Evolutionary conservation across 2,797 vertebrate genomes (phyloP).

Genomic region (Melanotaenia boesemani): DNA sequence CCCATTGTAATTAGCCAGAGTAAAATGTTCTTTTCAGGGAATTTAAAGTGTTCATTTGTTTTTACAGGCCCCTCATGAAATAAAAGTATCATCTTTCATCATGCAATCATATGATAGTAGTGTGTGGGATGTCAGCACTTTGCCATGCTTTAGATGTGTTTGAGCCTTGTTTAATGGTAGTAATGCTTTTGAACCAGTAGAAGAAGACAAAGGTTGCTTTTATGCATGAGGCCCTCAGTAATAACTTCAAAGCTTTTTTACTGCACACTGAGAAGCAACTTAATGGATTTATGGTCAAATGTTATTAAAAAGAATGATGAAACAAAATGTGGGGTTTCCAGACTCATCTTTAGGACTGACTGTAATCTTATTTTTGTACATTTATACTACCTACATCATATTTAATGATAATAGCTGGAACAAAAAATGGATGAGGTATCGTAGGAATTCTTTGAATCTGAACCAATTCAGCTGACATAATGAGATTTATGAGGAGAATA

Average conservation of each 20-base stretch:
- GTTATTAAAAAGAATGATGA: no score
- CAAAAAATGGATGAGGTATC: no score
- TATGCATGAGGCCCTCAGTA: not conserved
- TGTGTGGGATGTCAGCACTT: not conserved
- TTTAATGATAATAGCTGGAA: not conserved
- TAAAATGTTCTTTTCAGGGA: not conserved
- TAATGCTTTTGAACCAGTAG: not conserved
- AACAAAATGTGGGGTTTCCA: no score
- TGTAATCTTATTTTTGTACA: not conserved
- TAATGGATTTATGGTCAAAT: not conserved
- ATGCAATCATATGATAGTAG: not conserved
- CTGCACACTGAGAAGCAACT: not conserved
- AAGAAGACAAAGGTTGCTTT: not conserved
- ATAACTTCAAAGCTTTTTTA: not conserved
- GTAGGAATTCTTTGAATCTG: not conserved
- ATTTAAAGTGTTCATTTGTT: no score
- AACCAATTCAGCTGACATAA: not conserved
- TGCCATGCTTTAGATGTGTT: not conserved
- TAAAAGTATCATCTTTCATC: no score
- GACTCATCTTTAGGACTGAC: not conserved
- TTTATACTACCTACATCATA: not conserved
- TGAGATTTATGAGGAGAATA: no score
- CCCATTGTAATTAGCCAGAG: not conserved
- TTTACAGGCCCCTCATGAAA: no score
- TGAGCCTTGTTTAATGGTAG: not conserved